Conservation (phyloP, 1,140 invertebrate genomes). For the Drosophila kikkawai region DNA sequence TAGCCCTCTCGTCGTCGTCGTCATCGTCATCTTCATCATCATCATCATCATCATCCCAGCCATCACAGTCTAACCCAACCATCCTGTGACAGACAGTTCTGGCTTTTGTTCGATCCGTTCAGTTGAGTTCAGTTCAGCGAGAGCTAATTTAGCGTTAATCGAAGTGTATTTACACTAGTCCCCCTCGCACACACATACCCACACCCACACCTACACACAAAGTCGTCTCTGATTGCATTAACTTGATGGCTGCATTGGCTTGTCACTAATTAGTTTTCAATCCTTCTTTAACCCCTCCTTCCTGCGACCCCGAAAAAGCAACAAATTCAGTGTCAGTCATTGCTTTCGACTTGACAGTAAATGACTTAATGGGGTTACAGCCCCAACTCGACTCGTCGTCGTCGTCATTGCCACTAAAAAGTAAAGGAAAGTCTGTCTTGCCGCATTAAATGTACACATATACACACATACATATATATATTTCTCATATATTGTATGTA, state of each 20-base stretch:
- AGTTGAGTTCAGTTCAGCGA: slow-evolving; percentile 46
- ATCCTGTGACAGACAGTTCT: slow-evolving; percentile 28
- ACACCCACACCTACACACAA: background rate
- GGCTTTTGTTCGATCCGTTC: slow-evolving; percentile 52
- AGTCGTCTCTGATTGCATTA: slow-evolving; percentile 27
- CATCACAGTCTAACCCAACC: slow-evolving; percentile 15
- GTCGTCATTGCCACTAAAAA: slow-evolving; percentile 2
- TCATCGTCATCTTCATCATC: slow-evolving; percentile 11
- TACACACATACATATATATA: background rate
- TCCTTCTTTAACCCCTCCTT: slow-evolving; percentile 10
- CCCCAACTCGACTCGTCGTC: slow-evolving; percentile 3
- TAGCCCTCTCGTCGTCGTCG: slow-evolving; percentile 26
- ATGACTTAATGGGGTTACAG: slow-evolving; percentile 38
- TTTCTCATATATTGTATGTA: slow-evolving; percentile 1
- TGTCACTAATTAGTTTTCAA: slow-evolving; percentile 65
- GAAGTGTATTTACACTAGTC: slow-evolving; percentile 62
- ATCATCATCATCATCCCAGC: slow-evolving; percentile 6
- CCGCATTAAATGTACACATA: background rate
- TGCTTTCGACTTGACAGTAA: slow-evolving; percentile 28
- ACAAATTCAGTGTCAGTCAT: slow-evolving; percentile 21
- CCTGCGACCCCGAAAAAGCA: slow-evolving; percentile 6
- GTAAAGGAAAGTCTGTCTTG: background rate
- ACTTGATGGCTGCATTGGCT: slow-evolving; percentile 49
- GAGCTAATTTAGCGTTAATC: slow-evolving; percentile 72
- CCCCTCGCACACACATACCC: background rate